Percentiles rank a stretch among this genome's conserved stretches.
Conservation (phyloP, 1,140 invertebrate genomes). For the Leptinotarsa defecta region DNA sequence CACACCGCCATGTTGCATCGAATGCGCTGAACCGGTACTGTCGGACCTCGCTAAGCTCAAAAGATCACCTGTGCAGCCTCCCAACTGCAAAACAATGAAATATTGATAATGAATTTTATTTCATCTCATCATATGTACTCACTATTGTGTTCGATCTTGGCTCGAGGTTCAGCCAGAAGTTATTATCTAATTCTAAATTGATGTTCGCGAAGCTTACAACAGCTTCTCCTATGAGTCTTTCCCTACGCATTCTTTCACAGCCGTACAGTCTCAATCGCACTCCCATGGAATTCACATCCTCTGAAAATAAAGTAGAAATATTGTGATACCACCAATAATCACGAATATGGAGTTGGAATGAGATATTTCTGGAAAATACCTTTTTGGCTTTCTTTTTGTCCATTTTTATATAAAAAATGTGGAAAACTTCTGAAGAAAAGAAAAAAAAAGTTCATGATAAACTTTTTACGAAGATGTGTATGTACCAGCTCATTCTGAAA, state of each 20-base stretch:
- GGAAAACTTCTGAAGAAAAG: no score
- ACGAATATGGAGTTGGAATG: no score
- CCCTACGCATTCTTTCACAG: constrained; percentile 85
- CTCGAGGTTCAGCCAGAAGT: constrained; percentile 85
- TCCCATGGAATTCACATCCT: constrained; percentile 90
- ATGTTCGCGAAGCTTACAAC: constrained; percentile 85
- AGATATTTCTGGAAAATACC: no score
- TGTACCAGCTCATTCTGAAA: no score
- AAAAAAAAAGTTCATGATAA: no score
- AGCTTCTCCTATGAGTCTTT: constrained; percentile 88
- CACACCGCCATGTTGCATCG: constrained; percentile 86
- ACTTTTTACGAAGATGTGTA: no score
- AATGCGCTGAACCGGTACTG: constrained; percentile 90
- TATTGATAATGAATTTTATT: not conserved
- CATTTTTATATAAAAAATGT: no score
- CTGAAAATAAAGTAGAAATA: constrained; percentile 54
- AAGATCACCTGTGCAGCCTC: constrained; percentile 62
- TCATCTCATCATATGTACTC: constrained; percentile 53
- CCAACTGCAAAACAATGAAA: constrained; percentile 42
- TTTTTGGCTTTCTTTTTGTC: no score
- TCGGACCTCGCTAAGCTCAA: constrained; percentile 86
- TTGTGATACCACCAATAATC: no score
- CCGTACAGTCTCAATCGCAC: constrained; percentile 89
- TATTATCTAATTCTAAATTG: constrained; percentile 86
- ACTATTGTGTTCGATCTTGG: constrained; percentile 81